Evolutionary conservation across 2,797 vertebrate species (phyloP).

Genomic region (Darevskia nairensis): DNA sequence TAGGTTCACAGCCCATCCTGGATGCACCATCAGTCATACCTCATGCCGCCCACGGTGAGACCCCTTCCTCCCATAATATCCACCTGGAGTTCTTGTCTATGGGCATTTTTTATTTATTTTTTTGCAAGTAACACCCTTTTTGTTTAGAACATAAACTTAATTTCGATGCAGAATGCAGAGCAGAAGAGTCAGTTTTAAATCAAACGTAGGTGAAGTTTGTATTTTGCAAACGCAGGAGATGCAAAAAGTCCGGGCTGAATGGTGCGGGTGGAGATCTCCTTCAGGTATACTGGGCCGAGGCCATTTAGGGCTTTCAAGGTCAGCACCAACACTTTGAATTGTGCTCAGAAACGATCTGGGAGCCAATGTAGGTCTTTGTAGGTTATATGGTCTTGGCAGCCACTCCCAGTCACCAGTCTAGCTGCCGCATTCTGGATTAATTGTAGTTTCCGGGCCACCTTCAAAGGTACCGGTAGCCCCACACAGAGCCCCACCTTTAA

Average conservation of each 20-base stretch:
- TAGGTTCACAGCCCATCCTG: slow-evolving; percentile 92
- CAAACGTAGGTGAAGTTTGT: background rate
- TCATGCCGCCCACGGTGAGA: slow-evolving; percentile 93
- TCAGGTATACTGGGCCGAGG: too few relatives aligned
- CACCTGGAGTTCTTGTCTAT: background rate
- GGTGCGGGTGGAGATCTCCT: too few relatives aligned
- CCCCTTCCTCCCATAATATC: background rate
- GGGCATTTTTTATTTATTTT: background rate
- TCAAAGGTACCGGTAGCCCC: too few relatives aligned
- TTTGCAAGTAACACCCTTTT: background rate
- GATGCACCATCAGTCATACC: slow-evolving; percentile 94
- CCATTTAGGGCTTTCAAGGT: too few relatives aligned
- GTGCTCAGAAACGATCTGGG: too few relatives aligned
- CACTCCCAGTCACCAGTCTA: too few relatives aligned
- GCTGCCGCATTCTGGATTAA: too few relatives aligned
- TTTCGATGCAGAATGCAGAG: background rate
- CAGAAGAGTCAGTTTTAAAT: background rate
- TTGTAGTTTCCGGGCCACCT: too few relatives aligned
- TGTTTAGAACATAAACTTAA: background rate
- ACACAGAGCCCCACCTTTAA: too few relatives aligned
- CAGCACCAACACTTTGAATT: too few relatives aligned
- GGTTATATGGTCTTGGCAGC: too few relatives aligned
- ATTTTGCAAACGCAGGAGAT: background rate
- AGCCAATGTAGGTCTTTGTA: too few relatives aligned
- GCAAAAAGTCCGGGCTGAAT: background rate